phyloP scores from a whole-genome alignment of 2,888 invertebrate species.

The Phengaris alcon region DNA sequence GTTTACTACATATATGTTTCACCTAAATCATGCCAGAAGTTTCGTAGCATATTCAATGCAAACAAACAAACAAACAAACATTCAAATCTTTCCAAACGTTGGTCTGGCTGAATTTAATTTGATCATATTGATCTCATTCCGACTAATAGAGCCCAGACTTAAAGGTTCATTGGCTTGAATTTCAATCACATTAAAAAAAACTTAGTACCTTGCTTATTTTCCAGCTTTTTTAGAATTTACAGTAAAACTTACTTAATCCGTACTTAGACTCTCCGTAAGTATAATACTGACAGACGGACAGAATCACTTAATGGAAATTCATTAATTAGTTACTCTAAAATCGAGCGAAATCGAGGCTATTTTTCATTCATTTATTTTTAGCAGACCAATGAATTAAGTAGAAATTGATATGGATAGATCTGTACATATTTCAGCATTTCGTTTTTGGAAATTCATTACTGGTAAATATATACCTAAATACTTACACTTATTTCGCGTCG shows the following conservation, averaged over 20 bases:
- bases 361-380: background rate
- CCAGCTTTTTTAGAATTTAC: background rate
- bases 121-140: background rate
- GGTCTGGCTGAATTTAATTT: background rate
- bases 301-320: background rate
- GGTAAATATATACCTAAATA: no score
- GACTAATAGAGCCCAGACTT: background rate
- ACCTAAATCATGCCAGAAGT: no score
- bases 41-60: no score
- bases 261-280: background rate
- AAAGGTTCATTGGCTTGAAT: background rate
- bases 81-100: no score
- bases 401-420: no score
- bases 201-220: background rate
- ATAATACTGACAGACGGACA: background rate
- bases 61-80: no score
- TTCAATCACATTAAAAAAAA: background rate
- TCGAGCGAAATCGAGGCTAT: background rate
- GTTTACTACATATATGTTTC: no score
- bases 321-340: background rate
- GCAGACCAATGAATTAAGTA: background rate
- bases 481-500: no score
- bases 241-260: background rate
- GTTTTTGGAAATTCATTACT: no score
- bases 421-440: no score